Base-by-base conservation (phyloP, 2,797 vertebrate species). In the Glossophaga mutica region DNA sequence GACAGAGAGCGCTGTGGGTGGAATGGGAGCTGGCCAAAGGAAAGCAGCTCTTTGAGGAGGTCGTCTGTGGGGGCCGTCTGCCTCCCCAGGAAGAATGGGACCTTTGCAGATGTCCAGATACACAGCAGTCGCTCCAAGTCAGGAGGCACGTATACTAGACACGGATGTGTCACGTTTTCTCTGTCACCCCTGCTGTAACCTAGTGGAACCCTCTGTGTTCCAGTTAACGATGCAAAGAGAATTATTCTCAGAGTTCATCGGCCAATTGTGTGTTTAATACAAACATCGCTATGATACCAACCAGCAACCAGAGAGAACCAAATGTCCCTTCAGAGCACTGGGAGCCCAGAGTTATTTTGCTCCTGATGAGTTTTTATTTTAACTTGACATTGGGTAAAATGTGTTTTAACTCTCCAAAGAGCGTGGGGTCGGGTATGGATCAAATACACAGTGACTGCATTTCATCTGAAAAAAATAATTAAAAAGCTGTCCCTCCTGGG, bases 351-450 rank as follows among this genome's bases (percentile, higher is more conserved):
- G 73, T 65, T 32, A 46, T 76, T 96, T 90, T 83, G 34, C 0
- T 95, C 91, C 87, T 89, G 87, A 95, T 78, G 94, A 89, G 92
- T 92, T 97, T 91, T 97, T 93, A 89, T 78, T 79, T 96, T 84
- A 77, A 34, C 70, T 86, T 95, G 94, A 94, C 82, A 57, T 87
- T 71, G 82, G 71, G 71, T 89, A 84, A 87, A 94, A 94, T 94
- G 84, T 62, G 26, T 95, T 84, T 82, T 95, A 76, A 44, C n/a
- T 59, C 77, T 97, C 74, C 55, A 55, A 95, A 94, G 71, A 67
- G 91, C 74, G 32, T 83, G 46, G 46, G 94, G 79, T 89, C 0
- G 9, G 52, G 34, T 67, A 52, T 94, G 84, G 85, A 90, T 95
- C 94, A 85, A 94, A 87, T 90, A 59, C 48, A 67, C 42, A 18